These are phyloP conservation scores for Acanthiza pusilla DNA, from an alignment of 2,797 vertebrate genomes.

Conservation along the genomic window DNA sequence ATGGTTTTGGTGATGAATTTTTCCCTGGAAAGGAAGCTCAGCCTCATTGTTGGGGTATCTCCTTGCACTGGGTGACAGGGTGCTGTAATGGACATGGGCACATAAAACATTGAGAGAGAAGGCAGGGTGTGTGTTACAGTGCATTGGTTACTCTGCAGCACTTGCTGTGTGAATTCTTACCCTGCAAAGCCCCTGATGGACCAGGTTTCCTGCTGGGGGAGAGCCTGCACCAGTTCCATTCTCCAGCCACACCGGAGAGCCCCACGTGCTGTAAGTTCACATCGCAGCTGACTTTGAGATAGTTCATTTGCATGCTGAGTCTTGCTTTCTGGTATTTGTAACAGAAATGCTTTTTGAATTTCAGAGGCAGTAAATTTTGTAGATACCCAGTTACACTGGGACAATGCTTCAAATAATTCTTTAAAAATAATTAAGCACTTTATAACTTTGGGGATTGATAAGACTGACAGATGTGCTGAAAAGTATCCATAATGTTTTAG, in stretches of 20 bases:
- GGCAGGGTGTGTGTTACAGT: neutral
- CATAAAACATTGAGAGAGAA: slow-evolving; percentile 13
- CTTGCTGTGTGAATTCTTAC: accelerated
- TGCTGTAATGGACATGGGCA: neutral
- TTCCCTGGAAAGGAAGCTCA: neutral
- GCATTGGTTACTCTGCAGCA: neutral
- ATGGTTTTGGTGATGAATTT: neutral
- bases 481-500: neutral
- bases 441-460: neutral
- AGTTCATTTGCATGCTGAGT: neutral
- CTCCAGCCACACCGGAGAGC: neutral
- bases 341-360: neutral
- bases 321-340: neutral
- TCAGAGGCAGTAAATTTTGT: neutral
- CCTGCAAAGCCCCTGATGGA: neutral
- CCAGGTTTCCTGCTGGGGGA: neutral
- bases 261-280: neutral
- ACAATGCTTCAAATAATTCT: neutral
- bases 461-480: neutral
- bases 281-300: neutral
- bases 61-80: neutral
- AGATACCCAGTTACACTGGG: neutral
- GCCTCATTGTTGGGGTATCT: neutral
- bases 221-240: neutral
- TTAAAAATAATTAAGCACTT: neutral